Conservation (phyloP, 2,797 vertebrate species). For the Molossus molossus region DNA sequence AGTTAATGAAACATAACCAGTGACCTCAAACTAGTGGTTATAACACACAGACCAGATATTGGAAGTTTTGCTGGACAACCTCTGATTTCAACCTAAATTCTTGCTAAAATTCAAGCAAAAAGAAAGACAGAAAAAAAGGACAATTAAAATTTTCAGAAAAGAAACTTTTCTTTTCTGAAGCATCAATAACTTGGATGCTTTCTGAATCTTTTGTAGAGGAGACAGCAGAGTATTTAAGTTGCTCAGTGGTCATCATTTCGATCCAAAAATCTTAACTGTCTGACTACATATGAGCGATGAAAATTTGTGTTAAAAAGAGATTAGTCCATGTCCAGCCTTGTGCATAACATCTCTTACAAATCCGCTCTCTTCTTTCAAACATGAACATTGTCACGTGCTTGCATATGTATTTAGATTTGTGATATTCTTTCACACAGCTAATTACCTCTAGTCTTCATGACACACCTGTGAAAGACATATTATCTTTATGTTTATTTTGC, state of each 20-base stretch:
- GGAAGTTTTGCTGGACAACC: background rate
- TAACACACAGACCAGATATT: rapidly evolving
- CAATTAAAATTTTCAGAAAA: background rate
- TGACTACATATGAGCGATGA: constrained; percentile 1
- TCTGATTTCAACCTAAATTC: background rate
- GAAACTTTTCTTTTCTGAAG: background rate
- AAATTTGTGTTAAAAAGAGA: background rate
- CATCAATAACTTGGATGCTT: background rate
- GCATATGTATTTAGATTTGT: constrained; percentile 22
- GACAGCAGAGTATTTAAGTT: background rate
- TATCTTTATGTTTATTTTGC: constrained; percentile 40
- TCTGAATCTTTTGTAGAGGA: background rate
- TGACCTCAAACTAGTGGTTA: background rate
- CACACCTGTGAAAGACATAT: background rate
- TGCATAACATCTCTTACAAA: background rate
- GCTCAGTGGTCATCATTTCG: background rate
- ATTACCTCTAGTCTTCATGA: constrained; percentile 39
- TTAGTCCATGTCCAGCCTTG: background rate
- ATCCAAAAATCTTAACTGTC: background rate
- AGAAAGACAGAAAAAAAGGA: rapidly evolving
- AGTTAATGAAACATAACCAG: background rate
- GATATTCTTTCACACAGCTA: constrained; percentile 13
- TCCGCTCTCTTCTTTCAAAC: background rate
- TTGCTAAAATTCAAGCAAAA: background rate
- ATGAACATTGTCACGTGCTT: background rate